A percentile compares a stretch with the other conserved stretches of the same genome.
These are phyloP conservation scores for Selene dorsalis DNA, from an alignment of 2,797 vertebrate species.

Conservation along the genomic window DNA sequence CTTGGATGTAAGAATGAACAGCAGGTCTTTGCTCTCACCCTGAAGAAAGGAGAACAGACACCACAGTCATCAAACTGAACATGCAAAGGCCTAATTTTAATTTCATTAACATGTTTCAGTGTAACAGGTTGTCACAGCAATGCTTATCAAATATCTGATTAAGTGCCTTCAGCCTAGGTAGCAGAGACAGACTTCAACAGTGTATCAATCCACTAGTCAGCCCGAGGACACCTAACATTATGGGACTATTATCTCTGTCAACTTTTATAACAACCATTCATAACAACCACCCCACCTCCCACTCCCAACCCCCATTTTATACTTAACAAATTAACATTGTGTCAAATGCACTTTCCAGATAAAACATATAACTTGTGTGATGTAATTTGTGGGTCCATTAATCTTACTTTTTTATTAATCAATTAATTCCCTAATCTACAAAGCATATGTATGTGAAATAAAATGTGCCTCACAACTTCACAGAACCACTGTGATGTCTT, in stretches of 20 bases:
- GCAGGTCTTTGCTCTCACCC: constrained; percentile 97
- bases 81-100: neutral
- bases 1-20: constrained; percentile 98
- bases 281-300: too few species aligned
- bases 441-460: neutral
- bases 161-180: neutral
- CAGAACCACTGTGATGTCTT: neutral
- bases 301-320: neutral
- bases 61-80: neutral
- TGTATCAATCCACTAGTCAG: neutral
- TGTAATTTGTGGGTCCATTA: too few species aligned
- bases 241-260: neutral
- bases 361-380: too few species aligned
- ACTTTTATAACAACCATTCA: neutral
- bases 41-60: constrained; percentile 60
- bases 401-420: too few species aligned
- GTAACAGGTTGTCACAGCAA: neutral
- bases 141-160: neutral
- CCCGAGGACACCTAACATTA: neutral
- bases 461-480: neutral
- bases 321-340: neutral
- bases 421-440: neutral
- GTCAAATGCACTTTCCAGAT: too few species aligned
- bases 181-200: neutral
- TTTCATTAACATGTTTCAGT: neutral